Conservation (phyloP, 2,797 vertebrate genomes). For the Tragelaphus oryx region DNA sequence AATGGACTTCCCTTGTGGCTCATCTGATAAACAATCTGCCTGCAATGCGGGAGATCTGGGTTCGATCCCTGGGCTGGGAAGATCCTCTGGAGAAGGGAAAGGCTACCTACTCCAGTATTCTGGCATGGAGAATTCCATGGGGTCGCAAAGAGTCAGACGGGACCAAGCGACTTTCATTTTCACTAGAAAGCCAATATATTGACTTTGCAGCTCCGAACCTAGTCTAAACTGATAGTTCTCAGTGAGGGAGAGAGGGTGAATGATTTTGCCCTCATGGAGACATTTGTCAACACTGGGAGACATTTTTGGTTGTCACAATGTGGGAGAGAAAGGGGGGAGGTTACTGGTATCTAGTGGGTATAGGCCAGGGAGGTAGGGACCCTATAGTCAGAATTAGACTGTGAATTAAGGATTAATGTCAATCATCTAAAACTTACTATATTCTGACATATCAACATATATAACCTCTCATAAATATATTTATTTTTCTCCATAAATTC, state of each 20-base stretch:
- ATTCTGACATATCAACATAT: not conserved
- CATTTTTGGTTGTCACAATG: not conserved
- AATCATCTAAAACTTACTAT: not conserved
- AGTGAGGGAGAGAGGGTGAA: too few species aligned
- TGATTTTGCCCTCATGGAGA: not conserved
- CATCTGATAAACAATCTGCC: not conserved
- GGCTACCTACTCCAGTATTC: not conserved
- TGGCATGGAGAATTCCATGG: not conserved
- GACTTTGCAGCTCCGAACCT: not conserved
- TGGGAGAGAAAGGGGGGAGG: fast-evolving
- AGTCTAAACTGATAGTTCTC: not conserved
- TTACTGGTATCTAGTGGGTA: not conserved
- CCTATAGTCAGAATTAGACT: not conserved
- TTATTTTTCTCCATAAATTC: not conserved
- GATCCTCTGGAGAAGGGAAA: not conserved
- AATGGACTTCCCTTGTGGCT: not conserved
- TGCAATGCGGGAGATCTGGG: not conserved
- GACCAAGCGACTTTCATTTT: not conserved
- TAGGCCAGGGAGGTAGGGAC: not conserved
- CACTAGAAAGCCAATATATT: not conserved
- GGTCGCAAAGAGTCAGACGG: fast-evolving
- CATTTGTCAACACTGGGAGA: not conserved
- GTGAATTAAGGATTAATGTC: not conserved
- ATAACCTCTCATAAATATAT: not conserved
- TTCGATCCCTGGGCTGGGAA: not conserved